Conservation (phyloP, 2,888 invertebrate species). For the Sphaerophoria rueppellii region DNA sequence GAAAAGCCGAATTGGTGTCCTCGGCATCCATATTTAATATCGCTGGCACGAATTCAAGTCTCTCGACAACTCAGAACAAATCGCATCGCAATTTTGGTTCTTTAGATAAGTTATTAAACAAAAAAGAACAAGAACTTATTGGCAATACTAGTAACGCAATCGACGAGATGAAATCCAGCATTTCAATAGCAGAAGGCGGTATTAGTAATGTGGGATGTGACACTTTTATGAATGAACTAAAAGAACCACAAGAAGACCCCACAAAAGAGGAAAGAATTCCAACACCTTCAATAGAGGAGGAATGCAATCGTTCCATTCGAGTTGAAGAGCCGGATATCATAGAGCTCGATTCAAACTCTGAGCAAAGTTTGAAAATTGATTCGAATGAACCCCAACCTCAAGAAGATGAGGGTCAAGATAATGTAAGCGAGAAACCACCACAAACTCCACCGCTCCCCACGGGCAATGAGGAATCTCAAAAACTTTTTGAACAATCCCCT, state of each 20-base stretch:
- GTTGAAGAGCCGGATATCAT: slow-evolving; percentile 78
- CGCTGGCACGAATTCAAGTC: slow-evolving; percentile 50
- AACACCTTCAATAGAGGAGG: slow-evolving; percentile 49
- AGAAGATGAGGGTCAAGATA: slow-evolving; percentile 58
- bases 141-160: slow-evolving; percentile 73
- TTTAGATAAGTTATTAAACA: slow-evolving; percentile 84
- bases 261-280: slow-evolving; percentile 44
- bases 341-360: slow-evolving; percentile 80
- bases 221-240: slow-evolving; percentile 71
- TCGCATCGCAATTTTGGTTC: slow-evolving; percentile 83
- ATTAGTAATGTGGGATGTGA: slow-evolving; percentile 77
- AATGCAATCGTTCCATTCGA: slow-evolving; percentile 46
- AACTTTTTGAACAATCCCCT: slow-evolving; percentile 62
- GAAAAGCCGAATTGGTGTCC: slow-evolving; percentile 78
- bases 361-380: slow-evolving; percentile 66
- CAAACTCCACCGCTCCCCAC: slow-evolving; percentile 62
- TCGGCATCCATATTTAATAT: slow-evolving; percentile 70
- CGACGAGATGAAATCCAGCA: slow-evolving; percentile 52
- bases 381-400: slow-evolving; percentile 61
- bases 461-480: slow-evolving; percentile 63
- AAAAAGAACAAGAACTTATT: slow-evolving; percentile 82
- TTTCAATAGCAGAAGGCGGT: slow-evolving; percentile 76
- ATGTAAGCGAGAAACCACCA: slow-evolving; percentile 60
- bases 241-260: slow-evolving; percentile 61
- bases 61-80: slow-evolving; percentile 76